These are phyloP conservation scores for Diorhabda sublineata DNA, from an alignment of 1,140 invertebrate genomes.

Conservation along the genomic window DNA sequence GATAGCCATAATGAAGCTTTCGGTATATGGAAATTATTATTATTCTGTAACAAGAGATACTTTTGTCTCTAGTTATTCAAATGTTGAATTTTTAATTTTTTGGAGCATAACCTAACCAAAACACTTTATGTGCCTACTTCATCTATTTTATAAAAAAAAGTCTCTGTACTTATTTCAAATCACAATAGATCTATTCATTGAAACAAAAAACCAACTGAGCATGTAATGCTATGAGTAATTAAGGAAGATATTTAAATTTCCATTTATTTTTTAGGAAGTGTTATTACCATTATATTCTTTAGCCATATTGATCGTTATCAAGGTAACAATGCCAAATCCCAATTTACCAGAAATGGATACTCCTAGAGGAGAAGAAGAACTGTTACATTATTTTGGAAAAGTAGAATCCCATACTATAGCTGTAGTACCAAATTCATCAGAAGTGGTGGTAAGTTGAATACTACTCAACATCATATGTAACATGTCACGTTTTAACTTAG, in stretches of 20 bases:
- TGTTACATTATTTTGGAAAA: constrained; percentile 59
- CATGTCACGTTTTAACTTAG: too few species aligned
- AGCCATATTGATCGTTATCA: constrained; percentile 65
- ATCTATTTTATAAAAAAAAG: neutral
- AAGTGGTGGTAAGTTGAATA: constrained; percentile 55
- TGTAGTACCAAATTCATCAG: constrained; percentile 63
- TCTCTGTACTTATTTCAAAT: too few species aligned
- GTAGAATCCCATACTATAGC: constrained; percentile 62
- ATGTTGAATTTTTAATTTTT: too few species aligned
- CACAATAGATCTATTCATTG: too few species aligned
- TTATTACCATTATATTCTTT: constrained; percentile 69
- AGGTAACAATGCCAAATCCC: constrained; percentile 67
- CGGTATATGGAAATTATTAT: too few species aligned
- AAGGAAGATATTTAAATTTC: neutral
- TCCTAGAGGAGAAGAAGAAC: constrained; percentile 54
- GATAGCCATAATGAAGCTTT: too few species aligned
- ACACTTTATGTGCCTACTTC: neutral
- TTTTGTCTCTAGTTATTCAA: too few species aligned
- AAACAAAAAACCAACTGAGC: too few species aligned
- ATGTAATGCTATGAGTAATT: neutral
- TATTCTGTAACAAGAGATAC: too few species aligned
- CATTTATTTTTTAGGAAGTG: constrained; percentile 58
- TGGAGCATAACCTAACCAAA: too few species aligned
- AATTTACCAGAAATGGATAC: constrained; percentile 65
- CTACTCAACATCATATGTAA: too few species aligned